A percentile compares a stretch with the other conserved stretches of the same genome.
phyloP scores from a whole-genome alignment of 2,113 vertebrate species.

The Nothobranchius furzeri region DNA sequence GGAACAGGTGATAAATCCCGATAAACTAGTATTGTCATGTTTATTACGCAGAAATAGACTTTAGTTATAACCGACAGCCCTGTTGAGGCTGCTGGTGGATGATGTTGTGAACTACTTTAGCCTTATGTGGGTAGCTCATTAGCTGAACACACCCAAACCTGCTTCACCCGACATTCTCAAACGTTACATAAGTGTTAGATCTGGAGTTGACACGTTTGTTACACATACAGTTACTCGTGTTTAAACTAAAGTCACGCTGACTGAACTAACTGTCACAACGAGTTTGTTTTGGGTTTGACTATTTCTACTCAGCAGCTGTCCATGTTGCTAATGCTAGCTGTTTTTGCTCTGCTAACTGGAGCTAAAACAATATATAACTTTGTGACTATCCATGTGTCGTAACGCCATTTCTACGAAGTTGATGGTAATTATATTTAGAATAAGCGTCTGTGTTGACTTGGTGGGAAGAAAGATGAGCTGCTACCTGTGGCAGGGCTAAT shows the following conservation, averaged over 20 bases:
- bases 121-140: constrained; percentile 59
- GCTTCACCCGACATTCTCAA: constrained; percentile 35
- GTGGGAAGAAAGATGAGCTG: not conserved
- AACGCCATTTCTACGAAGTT: constrained; percentile 47
- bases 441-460: not conserved
- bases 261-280: too few species aligned
- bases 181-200: constrained; percentile 3
- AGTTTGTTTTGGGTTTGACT: not conserved
- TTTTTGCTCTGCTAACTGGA: constrained; percentile 38
- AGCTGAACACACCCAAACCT: constrained; percentile 75
- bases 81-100: not conserved
- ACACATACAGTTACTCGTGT: not conserved
- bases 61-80: not conserved
- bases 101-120: constrained; percentile 1
- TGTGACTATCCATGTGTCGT: constrained; percentile 50
- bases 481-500: not conserved
- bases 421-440: constrained; percentile 26
- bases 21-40: not conserved
- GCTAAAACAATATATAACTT: constrained; percentile 49
- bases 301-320: constrained; percentile 29
- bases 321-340: constrained; percentile 42
- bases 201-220: rapidly evolving
- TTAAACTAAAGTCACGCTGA: not conserved
- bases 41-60: not conserved
- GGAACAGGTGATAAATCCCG: not conserved